These are phyloP conservation scores for Rhynchotus rufescens DNA, from an alignment of 2,797 vertebrate species.

Conservation along the genomic window DNA sequence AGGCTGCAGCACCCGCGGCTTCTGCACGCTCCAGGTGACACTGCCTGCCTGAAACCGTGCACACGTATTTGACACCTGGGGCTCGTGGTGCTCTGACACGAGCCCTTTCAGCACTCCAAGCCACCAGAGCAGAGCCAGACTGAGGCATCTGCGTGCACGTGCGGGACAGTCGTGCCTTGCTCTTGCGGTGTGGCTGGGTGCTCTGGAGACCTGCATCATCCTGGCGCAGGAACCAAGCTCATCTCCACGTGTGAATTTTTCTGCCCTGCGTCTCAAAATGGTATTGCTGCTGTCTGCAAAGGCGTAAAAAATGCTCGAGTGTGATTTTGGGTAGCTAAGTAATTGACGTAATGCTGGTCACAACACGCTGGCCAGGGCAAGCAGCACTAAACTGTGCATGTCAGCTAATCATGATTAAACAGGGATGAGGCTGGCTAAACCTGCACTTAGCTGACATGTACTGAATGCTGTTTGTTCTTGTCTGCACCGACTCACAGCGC, in stretches of 20 bases:
- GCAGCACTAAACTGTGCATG: slow-evolving; percentile 52
- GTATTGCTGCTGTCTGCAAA: not conserved
- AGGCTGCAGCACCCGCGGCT: not conserved
- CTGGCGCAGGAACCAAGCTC: not conserved
- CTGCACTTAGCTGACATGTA: slow-evolving; percentile 63
- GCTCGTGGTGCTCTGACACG: not conserved
- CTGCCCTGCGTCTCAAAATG: not conserved
- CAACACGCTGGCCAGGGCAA: slow-evolving; percentile 43
- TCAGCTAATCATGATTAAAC: slow-evolving; percentile 64
- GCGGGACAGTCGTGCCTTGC: not conserved
- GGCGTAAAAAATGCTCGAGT: not conserved
- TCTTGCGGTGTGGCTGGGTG: rapidly evolving
- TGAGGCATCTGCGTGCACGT: not conserved
- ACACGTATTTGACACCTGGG: slow-evolving; percentile 1
- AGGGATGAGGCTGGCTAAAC: slow-evolving; percentile 57
- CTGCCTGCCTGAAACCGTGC: not conserved
- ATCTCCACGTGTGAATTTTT: not conserved
- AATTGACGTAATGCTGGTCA: slow-evolving; percentile 31
- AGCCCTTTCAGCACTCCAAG: not conserved
- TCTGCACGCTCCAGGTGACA: not conserved
- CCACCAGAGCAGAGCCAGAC: not conserved
- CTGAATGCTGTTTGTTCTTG: slow-evolving; percentile 70
- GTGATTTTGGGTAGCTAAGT: slow-evolving; percentile 19
- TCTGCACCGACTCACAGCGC: slow-evolving; percentile 42
- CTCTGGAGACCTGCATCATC: not conserved